Conservation (phyloP, 2,113 vertebrate genomes). For the Odontophorus gujanensis region DNA sequence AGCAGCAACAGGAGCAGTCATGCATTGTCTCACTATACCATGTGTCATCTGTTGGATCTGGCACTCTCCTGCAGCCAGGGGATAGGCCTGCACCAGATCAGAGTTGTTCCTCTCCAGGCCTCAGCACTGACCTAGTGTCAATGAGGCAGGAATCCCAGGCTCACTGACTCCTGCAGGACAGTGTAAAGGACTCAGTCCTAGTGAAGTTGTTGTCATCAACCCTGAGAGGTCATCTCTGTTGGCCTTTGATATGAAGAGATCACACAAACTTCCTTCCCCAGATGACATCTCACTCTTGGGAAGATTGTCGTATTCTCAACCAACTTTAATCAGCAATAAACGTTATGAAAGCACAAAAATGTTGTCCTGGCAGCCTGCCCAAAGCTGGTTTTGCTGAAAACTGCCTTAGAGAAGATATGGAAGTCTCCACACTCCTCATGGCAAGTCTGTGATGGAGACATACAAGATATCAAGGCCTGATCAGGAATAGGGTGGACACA, state of each 20-base stretch:
- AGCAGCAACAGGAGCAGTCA: background rate
- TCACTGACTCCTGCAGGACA: background rate
- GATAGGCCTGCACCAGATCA: background rate
- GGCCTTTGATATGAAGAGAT: background rate
- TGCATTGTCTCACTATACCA: background rate
- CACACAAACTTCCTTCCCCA: background rate
- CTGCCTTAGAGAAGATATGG: background rate
- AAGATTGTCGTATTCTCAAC: background rate
- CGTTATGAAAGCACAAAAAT: background rate
- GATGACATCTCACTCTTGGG: background rate
- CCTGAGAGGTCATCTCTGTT: background rate
- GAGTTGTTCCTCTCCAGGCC: background rate
- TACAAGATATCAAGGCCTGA: background rate
- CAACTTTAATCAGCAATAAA: background rate
- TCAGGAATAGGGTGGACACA: background rate
- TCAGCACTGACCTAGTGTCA: background rate
- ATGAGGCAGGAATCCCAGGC: background rate
- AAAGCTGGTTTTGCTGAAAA: background rate
- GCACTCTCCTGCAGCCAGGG: background rate
- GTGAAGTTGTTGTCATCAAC: background rate
- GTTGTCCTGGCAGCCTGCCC: background rate
- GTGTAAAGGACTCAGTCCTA: background rate
- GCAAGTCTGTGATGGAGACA: background rate
- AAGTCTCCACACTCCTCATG: background rate
- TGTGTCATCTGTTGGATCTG: background rate